Evolutionary conservation across 2,797 vertebrate genomes (phyloP), one percentile per base, ranked within the genome.

Genomic region (Pipistrellus kuhlii): DNA sequence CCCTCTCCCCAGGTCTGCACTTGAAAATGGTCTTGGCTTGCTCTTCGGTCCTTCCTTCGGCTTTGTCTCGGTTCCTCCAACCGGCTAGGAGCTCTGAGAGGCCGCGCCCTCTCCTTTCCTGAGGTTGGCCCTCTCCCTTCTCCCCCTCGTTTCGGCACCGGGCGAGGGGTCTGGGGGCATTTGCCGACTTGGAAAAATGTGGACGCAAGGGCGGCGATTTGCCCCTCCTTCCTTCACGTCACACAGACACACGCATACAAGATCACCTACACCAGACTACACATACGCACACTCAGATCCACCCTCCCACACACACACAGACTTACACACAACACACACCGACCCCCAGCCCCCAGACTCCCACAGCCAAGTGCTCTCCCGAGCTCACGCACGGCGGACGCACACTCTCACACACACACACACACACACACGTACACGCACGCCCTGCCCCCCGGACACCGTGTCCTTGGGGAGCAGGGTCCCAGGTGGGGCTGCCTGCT

Each of bases 401-500:
- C 21, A 17, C 1, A 5, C 32, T 73, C 4, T 18, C 55, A 2
- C 4, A 25, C 62, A 15, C 44, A 44, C 44, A 44, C 8, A 23
- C 59, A 15, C 59, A 9, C 1, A 5, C 32, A 77, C 4, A 23
- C 55, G 2, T 5, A 25, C 62, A 15, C 2, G 12, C 7, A 30
- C 23, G 23, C 55, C 53, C 53, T 81, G 35, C 64, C 68, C 68
- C 48, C 83, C 51, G 57, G 76, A 41, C 18, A 27, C 78, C 5
- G 3, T 71, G 88, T 94, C 93, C 88, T 87, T 78, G 71, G 85
- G 44, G 71, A 85, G 71, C 6, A 3, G n/a, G 41, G 44, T 87
- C 90, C 91, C 92, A 72, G 51, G 80, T 81, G 80, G 92, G 55
- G 44, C 64, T 14, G 59, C 66, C 85, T 59, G 73, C 93, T 95